phyloP scores from a whole-genome alignment of 2,113 vertebrate species.

The Acinonyx jubatus region DNA sequence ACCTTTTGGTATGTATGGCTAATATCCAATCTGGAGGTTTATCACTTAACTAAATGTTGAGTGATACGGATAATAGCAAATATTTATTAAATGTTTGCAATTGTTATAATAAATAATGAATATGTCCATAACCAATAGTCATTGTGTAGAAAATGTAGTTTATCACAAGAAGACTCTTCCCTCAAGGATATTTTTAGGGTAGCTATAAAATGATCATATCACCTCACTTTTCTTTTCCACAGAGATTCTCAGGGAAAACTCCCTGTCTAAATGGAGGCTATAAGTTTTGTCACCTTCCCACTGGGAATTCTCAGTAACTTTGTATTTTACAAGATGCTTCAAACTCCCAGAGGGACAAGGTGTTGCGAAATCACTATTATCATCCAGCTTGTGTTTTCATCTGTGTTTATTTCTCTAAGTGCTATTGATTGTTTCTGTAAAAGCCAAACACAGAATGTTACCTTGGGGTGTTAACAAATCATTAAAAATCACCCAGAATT shows the following conservation, averaged over 20 bases:
- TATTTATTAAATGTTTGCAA: background rate
- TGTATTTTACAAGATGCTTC: constrained; percentile 62
- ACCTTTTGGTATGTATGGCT: background rate
- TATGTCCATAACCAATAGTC: background rate
- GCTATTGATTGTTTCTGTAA: constrained; percentile 49
- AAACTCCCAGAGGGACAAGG: background rate
- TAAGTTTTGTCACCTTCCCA: constrained; percentile 58
- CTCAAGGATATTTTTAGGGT: constrained; percentile 43
- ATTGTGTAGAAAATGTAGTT: background rate
- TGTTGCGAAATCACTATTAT: constrained; percentile 66
- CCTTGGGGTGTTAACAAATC: constrained; percentile 58
- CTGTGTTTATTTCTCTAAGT: constrained; percentile 52
- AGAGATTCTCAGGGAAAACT: constrained; percentile 60
- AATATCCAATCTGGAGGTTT: background rate
- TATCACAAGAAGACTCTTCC: background rate
- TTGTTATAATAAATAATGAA: background rate
- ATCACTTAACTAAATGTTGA: background rate
- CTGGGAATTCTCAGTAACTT: constrained; percentile 56
- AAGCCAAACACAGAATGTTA: constrained; percentile 56
- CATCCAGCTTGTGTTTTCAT: constrained; percentile 60
- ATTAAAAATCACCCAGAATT: constrained; percentile 56
- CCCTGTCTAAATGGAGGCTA: constrained; percentile 25
- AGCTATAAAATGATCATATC: background rate
- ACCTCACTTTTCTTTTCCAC: background rate
- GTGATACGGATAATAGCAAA: background rate